These are phyloP conservation scores for Onchidella celtica DNA, from an alignment of 2,888 invertebrate genomes.

Conservation along the genomic window DNA sequence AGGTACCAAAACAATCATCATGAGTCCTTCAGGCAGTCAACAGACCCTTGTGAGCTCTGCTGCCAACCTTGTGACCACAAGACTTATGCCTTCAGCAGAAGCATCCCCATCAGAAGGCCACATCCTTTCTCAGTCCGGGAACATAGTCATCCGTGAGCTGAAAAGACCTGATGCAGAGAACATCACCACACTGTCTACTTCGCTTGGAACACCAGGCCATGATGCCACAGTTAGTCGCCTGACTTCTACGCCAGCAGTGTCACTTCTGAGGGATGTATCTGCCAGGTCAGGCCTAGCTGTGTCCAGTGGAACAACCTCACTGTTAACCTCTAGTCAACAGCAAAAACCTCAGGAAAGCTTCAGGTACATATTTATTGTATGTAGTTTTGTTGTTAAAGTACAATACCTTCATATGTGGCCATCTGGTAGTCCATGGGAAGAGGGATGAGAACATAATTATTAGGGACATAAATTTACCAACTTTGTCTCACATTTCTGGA, in stretches of 20 bases:
- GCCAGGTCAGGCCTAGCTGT: neutral
- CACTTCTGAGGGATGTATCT: slow-evolving; percentile 35
- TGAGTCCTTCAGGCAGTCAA: neutral
- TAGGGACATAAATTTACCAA: no score
- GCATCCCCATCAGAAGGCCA: neutral
- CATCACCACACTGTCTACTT: neutral
- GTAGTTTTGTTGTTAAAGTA: no score
- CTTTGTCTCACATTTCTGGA: no score
- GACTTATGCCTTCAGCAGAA: neutral
- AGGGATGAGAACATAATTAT: no score
- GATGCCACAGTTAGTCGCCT: neutral
- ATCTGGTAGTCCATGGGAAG: no score
- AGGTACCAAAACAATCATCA: neutral
- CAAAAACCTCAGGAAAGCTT: slow-evolving; percentile 39
- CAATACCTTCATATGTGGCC: no score
- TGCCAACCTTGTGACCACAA: neutral
- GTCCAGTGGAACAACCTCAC: neutral
- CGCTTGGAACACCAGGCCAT: neutral
- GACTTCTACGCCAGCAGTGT: slow-evolving; percentile 24
- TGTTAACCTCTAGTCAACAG: slow-evolving; percentile 21
- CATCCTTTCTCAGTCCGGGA: slow-evolving; percentile 28
- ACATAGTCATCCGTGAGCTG: slow-evolving; percentile 42
- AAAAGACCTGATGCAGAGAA: slow-evolving; percentile 10
- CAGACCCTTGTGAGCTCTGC: neutral
- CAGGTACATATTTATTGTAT: slow-evolving; percentile 22